Evolutionary conservation across 2,888 invertebrate species (phyloP), one percentile per base, ranked within the genome.

Genomic region (Odontothrips loti): DNA sequence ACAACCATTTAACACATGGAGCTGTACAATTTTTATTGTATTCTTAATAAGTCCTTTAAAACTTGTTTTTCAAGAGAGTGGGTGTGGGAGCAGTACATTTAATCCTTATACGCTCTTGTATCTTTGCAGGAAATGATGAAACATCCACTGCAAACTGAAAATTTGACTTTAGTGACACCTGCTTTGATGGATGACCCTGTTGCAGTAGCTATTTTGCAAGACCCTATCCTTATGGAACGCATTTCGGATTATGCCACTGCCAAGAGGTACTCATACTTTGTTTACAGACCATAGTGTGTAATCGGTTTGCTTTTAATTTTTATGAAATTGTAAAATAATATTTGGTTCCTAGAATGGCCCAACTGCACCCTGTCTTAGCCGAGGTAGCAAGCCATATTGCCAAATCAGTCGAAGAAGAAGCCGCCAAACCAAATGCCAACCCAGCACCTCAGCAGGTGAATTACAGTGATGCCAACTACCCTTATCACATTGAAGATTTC

Each of bases 201-300:
- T 20, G 92, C 94, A 0, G 87, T 94, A 48, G 93, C 94, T 0
- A 91, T 95, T 84, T 89, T 95, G 20, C 93, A 93, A 85, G 94
- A 95, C 86, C 92, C 93, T 27, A 93, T 94, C 84, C 87, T 95
- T n/a, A 88, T 95, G 83, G 90, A 91, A 0, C 92, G 94, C 20
- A 88, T 95, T 82, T 91, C 92, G 0, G 93, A 93, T 85, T 89
- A 91, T 0, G 91, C 91, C 83, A 92, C 92, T 15, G 91, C 94
- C 85, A 88, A 91, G 84, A 88, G 87, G 90, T 90, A 85, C 10
- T 17, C 84, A 85, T 82, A 63, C 23, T 29, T n/a, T n/a, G n/a
- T n/a, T n/a, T n/a, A n/a, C n/a, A n/a, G n/a, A n/a, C n/a, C n/a
- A n/a, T n/a, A n/a, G n/a, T n/a, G n/a, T n/a, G n/a, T n/a, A n/a